Evolutionary conservation across 2,888 invertebrate genomes (phyloP), one percentile per base, ranked within the genome.

Genomic region (Andrena haemorrhoa): DNA sequence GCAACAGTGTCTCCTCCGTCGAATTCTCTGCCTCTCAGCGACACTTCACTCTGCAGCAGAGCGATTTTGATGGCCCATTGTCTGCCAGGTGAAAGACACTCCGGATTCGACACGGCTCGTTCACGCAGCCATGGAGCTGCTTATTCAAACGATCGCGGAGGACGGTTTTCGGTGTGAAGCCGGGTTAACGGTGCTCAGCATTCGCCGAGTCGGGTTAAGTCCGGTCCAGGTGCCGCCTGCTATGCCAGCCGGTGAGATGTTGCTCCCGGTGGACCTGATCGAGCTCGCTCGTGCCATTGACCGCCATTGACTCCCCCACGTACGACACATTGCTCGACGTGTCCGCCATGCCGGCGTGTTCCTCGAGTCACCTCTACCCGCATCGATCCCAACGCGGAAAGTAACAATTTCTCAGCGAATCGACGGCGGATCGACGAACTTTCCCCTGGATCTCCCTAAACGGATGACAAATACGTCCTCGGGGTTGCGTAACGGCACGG

Each of bases 281-380:
- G 89, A 88, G 89, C 90, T 88, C 90, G 89, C 92, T 92, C 93
- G 93, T 93, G 93, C 92, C 93, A 92, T 93, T 93, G 93, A 93
- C 93, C 93, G 93, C 93, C 92, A 93, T 92, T 92, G 92, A 93
- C 93, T 93, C 93, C 93, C 93, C 91, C 93, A 91, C 92, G 89
- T 90, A 89, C 85, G 87, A 85, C 85, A 88, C 86, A 88, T 87
- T 75, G 82, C 72, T 68, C 82, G 86, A 87, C 79, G 83, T 84
- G 79, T 82, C 78, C 75, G 83, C 79, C 83, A 82, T 84, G 68
- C 74, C 73, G 77, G 69, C 76, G 60, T 75, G 73, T 82, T 81
- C 76, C 75, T 71, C 53, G 71, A 75, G 79, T 65, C 79, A 79
- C 78, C 75, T 81, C 58, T 73, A 58, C 53, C 65, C 64, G 58